Evolutionary conservation across 2,113 vertebrate species (phyloP), one percentile per base, ranked within the genome.

Genomic region (Hypanus sabinus): DNA sequence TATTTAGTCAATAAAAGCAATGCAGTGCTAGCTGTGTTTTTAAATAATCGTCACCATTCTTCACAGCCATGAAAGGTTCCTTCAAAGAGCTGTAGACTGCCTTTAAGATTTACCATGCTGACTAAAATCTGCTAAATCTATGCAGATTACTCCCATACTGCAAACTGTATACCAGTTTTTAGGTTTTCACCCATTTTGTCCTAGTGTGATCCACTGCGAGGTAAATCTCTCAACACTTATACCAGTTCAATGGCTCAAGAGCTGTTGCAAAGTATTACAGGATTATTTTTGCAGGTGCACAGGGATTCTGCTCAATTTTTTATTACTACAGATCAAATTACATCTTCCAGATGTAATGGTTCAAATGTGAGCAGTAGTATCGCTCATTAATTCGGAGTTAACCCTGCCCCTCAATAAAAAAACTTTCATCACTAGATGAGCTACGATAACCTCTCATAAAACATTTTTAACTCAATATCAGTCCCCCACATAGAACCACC

Each of bases 271-370:
- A 57, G 46, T 10, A 30, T 60, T 57, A 85, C 57, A 85, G 55
- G 55, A 85, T 57, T 85, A 85, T 85, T 85, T 12, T 5, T 85
- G 46, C 81, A 85, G 81, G 46, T 85, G 81, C 81, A 60, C 10
- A 2, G 22, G 24, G 46, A 30, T 1, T 85, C 81, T 60, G 46
- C 55, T 85, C 55, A 11, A 0, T 30, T 20, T 85, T 83, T 85
- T 85, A 85, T 60, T 57, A 30, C 81, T 27, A 24, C 81, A 57
- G 46, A 85, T 85, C 81, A 60, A 85, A 85, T 85, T 85, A 55
- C 81, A 57, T 57, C 55, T 46, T 85, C 46, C 81, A 85, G 81
- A 85, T 85, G 81, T 57, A 22, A 30, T 5, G 24, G 46, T 85
- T 85, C 46, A 85, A 85, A 85, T 57, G 27, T 14, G 81, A 30